Evolutionary conservation across 2,113 vertebrate species (phyloP).

Genomic region (Danionella cerebrum): DNA sequence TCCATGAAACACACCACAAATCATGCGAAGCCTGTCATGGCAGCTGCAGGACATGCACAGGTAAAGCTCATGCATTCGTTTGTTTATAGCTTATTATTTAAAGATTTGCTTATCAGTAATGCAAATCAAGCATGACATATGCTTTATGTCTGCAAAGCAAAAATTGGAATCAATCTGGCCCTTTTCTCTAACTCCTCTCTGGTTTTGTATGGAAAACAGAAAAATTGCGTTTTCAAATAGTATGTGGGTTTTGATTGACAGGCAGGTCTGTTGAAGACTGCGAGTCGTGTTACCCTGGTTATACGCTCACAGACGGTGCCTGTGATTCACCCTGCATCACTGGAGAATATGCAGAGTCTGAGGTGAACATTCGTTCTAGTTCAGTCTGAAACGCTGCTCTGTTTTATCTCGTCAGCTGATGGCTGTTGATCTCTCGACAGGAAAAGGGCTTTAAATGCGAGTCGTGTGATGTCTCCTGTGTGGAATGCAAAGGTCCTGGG

Average conservation of each 20-base stretch:
- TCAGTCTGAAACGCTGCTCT: background rate
- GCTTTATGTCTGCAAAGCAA: too few relatives aligned
- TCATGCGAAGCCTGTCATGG: constrained; percentile 79
- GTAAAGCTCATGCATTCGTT: too few relatives aligned
- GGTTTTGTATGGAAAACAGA: too few relatives aligned
- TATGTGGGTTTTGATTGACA: constrained; percentile 35
- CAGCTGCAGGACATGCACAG: constrained; percentile 73
- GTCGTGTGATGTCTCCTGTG: constrained; percentile 74
- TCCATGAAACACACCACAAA: constrained; percentile 46
- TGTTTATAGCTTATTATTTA: too few relatives aligned
- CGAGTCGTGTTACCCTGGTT: constrained; percentile 74
- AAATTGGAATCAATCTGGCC: too few relatives aligned
- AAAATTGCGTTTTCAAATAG: too few relatives aligned
- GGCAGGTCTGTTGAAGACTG: constrained; percentile 64
- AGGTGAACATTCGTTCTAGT: constrained; percentile 52
- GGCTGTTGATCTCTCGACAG: constrained; percentile 22
- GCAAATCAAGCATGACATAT: too few relatives aligned
- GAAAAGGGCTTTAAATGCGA: constrained; percentile 57
- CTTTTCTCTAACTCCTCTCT: too few relatives aligned
- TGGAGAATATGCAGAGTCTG: constrained; percentile 66
- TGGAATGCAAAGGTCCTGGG: constrained; percentile 78
- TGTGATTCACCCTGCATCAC: constrained; percentile 67
- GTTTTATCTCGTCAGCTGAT: background rate
- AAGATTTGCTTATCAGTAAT: too few relatives aligned
- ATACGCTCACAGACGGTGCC: constrained; percentile 59